Conservation (phyloP, 2,113 vertebrate species). For the Prietella phreatophila region DNA sequence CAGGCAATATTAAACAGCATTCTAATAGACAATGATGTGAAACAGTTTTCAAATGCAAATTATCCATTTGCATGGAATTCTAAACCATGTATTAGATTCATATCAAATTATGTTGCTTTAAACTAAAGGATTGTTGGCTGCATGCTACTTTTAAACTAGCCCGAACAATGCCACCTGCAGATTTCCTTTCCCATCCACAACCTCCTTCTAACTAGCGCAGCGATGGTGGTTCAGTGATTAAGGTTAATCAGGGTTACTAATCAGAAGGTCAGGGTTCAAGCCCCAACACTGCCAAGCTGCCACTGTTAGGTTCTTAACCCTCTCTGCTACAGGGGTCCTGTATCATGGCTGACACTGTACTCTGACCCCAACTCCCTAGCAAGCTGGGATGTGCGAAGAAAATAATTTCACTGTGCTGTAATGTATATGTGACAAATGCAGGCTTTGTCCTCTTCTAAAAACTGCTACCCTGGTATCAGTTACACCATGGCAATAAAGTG, state of each 20-base stretch:
- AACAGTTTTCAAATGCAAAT: neutral
- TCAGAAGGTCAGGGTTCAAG: neutral
- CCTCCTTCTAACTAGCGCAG: neutral
- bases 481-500: neutral
- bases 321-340: neutral
- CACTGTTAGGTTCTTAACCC: neutral
- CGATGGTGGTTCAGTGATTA: neutral
- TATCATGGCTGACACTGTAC: neutral
- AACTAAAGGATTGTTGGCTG: neutral
- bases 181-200: neutral
- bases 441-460: neutral
- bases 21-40: neutral
- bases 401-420: neutral
- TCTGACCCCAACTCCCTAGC: neutral
- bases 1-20: neutral
- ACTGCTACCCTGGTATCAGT: neutral
- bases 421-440: neutral
- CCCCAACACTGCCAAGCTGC: neutral
- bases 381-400: neutral
- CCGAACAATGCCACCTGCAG: neutral
- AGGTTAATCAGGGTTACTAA: neutral
- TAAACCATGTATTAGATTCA: neutral
- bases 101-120: neutral
- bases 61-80: neutral
- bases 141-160: neutral